Evolutionary conservation across 2,113 vertebrate genomes (phyloP), one percentile per base, ranked within the genome.

Genomic region (Oncorhynchus nerka): DNA sequence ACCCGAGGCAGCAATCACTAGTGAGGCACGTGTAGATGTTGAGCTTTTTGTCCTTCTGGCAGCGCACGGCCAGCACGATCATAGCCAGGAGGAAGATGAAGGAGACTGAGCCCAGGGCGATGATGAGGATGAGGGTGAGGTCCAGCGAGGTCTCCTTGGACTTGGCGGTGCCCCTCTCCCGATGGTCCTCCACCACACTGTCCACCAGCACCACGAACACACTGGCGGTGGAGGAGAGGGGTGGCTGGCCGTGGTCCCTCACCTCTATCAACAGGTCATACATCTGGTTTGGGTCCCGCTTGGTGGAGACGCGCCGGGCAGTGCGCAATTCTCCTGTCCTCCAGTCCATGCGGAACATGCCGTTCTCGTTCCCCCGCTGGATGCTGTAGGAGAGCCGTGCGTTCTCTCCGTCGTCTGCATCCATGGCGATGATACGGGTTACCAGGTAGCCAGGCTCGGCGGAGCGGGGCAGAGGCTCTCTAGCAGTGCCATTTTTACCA

Each of bases 41-140:
- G 57, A 99, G 93, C 90, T 99, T 98, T 83, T 98, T 98, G 90
- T 98, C 96, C 85, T 99, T 98, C 81, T 96, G 97, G 91, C 97
- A 99, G 70, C 97, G 95, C 83, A 99, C 95, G 0, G 97, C 97
- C 82, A 99, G 90, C 71, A 97, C 95, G 19, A 99, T 98, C 97
- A 99, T 99, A 69, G 97, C 97, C 81, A 99, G 89, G 39, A 99
- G 94, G 85, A 99, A 98, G 85, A 99, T 91, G 88, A 99, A 98
- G 73, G 97, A 98, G 68, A 99, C 96, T 0, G 96, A 97, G 77
- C 96, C 97, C 82, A 99, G 91, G 1, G 97, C 97, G 45, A 99
- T 97, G 87, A 99, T 99, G 71, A 99, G 96, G 86, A 99, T 99
- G 74, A 98, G 95, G 0, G 97, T 98, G 74, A 99, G 92, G 87